Evolutionary conservation across 2,888 invertebrate species (phyloP), one percentile per base, ranked within the genome.

Genomic region (Gymnoscelis rufifasciata): DNA sequence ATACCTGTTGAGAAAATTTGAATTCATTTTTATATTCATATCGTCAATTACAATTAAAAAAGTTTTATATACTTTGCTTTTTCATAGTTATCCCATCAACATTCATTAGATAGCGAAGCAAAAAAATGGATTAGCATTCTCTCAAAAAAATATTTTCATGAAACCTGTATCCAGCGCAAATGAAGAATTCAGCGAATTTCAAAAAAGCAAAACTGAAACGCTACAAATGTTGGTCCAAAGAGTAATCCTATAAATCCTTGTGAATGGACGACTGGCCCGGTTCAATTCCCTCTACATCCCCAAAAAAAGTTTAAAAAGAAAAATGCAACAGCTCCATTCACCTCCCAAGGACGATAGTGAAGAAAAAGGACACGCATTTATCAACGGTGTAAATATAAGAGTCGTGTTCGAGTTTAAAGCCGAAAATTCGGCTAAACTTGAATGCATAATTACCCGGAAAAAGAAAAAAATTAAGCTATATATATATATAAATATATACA

Each of bases 331-430:
- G 70, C 68, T 81, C 60, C 62, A 74, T 79, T 80, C 67, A 68
- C 40, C 71, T 77, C 67, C 66, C 69, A 60, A 60, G 59, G 56
- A 63, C 71, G 81, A 78, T 77, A 78, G 72, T 69, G 68, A 71
- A 71, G 74, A 78, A 80, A 80, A 81, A 80, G 70, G 66, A 71
- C 70, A 69, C 61, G 70, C 74, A 84, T 86, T 83, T 78, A 76
- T 86, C 83, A 81, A 74, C 64, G 66, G 71, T 65, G 75, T 75
- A 77, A 83, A 79, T 80, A 81, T 78, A 35, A 43, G 45, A 39
- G 38, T 19, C 39, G 43, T 4, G 3, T 13, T 28, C 19, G 15
- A 24, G 1, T 1, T 4, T 29, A n/a, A 39, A 10, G 30, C 33
- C 36, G 38, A 43, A 30, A 26, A 11, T 23, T 38, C 1, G 11